Conservation (phyloP, 2,888 invertebrate species). For the Tachina grossa region DNA sequence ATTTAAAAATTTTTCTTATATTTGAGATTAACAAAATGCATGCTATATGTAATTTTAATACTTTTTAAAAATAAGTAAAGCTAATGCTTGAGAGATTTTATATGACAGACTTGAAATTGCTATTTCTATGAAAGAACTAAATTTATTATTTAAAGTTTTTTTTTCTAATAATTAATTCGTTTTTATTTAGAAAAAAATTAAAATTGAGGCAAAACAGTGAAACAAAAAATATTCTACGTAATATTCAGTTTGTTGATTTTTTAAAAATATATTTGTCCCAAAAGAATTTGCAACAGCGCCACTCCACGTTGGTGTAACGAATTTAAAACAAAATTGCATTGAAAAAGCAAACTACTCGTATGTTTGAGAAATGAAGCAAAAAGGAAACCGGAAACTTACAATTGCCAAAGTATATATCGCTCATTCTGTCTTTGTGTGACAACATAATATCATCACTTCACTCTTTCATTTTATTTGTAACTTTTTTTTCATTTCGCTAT, state of each 20-base stretch:
- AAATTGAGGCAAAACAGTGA: background rate
- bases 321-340: slow-evolving; percentile 32
- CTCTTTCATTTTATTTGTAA: slow-evolving; percentile 12
- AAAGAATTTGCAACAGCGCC: slow-evolving; percentile 53
- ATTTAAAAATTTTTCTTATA: too few species aligned
- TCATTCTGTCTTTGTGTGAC: slow-evolving; percentile 62
- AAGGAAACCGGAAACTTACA: slow-evolving; percentile 65
- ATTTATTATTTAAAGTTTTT: too few species aligned
- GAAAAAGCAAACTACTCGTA: slow-evolving; percentile 17
- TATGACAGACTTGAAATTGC: too few species aligned
- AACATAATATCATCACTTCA: slow-evolving; percentile 64
- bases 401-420: slow-evolving; percentile 64
- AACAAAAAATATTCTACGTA: background rate
- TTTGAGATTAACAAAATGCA: too few species aligned
- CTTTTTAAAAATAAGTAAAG: too few species aligned
- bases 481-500: background rate
- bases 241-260: slow-evolving; percentile 28
- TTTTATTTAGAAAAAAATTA: too few species aligned
- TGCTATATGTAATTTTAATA: too few species aligned
- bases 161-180: too few species aligned
- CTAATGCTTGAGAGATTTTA: too few species aligned
- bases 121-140: too few species aligned
- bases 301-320: slow-evolving; percentile 28
- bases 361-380: slow-evolving; percentile 44
- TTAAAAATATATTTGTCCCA: background rate